phyloP scores from a whole-genome alignment of 2,888 invertebrate species.

The Nemapogon koenigi region DNA sequence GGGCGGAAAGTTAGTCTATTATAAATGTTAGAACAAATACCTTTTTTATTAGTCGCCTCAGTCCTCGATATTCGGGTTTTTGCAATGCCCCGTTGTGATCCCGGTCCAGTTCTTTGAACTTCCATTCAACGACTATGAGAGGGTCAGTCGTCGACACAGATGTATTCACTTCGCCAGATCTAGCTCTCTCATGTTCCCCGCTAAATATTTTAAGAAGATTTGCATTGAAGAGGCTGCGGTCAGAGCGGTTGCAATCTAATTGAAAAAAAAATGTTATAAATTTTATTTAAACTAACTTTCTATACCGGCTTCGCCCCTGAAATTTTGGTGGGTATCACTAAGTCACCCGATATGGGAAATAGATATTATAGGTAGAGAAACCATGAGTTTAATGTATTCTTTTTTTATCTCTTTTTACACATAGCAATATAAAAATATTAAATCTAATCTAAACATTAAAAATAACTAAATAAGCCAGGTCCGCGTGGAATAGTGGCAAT shows the following conservation, averaged over 20 bases:
- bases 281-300: not conserved
- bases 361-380: no score
- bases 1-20: no score
- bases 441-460: no score
- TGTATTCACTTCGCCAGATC: constrained; percentile 23
- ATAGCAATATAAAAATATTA: no score
- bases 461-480: no score
- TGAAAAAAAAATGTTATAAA: constrained; percentile 11
- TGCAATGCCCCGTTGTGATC: constrained; percentile 81
- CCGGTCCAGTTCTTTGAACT: constrained; percentile 83
- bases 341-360: no score
- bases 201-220: constrained; percentile 87
- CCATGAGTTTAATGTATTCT: no score
- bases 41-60: constrained; percentile 84
- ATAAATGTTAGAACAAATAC: no score
- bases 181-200: constrained; percentile 72
- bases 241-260: constrained; percentile 73
- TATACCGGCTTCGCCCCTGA: no score
- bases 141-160: constrained; percentile 38
- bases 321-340: no score
- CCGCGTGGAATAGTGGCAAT: no score
- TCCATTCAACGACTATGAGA: constrained; percentile 81
- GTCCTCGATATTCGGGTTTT: constrained; percentile 81
- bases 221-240: constrained; percentile 81
- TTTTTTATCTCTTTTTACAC: no score